Percentiles rank a stretch among this genome's conserved stretches.
Conservation (phyloP, 1,140 invertebrate species). For the Calycopis cecrops region DNA sequence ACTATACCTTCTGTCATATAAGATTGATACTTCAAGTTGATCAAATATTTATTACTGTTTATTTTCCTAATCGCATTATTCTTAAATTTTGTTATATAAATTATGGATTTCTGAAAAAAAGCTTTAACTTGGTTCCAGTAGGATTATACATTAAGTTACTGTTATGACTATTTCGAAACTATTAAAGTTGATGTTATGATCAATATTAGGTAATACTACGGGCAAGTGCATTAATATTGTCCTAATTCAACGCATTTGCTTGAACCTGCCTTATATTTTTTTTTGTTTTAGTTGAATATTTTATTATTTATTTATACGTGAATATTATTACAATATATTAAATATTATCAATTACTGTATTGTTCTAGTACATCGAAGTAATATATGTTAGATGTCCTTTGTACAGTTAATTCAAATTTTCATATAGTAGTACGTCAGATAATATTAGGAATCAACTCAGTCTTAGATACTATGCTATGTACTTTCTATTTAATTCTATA, state of each 20-base stretch:
- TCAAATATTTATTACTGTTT: constrained; percentile 74
- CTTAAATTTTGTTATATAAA: constrained; percentile 72
- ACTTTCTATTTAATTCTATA: constrained; percentile 58
- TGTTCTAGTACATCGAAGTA: constrained; percentile 52
- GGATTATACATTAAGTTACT: constrained; percentile 73
- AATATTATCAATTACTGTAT: constrained; percentile 34
- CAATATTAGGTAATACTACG: constrained; percentile 69
- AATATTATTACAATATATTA: constrained; percentile 47
- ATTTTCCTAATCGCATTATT: constrained; percentile 63
- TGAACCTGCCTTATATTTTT: constrained; percentile 63
- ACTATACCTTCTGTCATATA: constrained; percentile 37
- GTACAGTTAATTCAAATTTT: constrained; percentile 36
- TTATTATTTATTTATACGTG: constrained; percentile 73
- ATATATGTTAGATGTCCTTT: constrained; percentile 32
- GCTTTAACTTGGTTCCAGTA: constrained; percentile 74
- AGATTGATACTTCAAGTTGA: constrained; percentile 39
- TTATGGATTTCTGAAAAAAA: constrained; percentile 72
- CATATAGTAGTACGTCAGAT: constrained; percentile 29
- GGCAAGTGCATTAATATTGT: constrained; percentile 73
- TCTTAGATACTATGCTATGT: constrained; percentile 37
- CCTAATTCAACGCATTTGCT: constrained; percentile 66
- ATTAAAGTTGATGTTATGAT: constrained; percentile 73
- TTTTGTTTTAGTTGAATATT: constrained; percentile 73
- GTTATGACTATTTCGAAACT: constrained; percentile 68
- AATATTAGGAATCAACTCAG: constrained; percentile 46